Conservation (phyloP, 2,797 vertebrate species). For the Coracias cyanogaster region DNA sequence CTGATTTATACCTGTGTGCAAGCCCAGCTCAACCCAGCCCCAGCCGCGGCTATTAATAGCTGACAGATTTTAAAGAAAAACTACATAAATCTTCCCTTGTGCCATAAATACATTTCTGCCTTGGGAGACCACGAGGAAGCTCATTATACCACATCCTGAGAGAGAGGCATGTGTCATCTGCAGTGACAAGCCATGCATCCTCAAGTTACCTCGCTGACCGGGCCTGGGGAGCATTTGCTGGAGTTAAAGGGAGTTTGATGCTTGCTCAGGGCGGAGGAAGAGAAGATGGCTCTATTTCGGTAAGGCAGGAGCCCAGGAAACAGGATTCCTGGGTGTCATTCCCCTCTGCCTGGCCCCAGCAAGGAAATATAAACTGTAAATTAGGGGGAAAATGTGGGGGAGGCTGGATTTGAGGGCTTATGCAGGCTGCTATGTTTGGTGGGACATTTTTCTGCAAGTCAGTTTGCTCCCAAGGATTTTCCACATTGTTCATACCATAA, state of each 20-base stretch:
- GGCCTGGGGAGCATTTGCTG: conserved; percentile 10
- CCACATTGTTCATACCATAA: neutral
- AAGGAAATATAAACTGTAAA: neutral
- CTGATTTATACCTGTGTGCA: conserved; percentile 73
- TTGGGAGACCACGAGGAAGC: conserved; percentile 75
- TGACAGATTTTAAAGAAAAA: conserved; percentile 80
- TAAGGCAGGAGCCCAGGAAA: neutral
- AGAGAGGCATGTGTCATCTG: conserved; percentile 77
- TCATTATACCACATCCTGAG: conserved; percentile 82
- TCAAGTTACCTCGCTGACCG: conserved; percentile 62
- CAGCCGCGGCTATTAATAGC: conserved; percentile 76
- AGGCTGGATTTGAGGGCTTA: neutral
- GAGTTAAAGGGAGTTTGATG: neutral
- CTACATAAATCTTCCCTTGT: conserved; percentile 79
- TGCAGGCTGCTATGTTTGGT: neutral
- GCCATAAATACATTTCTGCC: conserved; percentile 80
- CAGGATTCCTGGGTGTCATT: neutral
- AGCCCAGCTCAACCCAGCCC: conserved; percentile 63
- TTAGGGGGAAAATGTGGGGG: neutral
- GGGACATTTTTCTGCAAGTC: neutral
- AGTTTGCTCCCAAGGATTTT: neutral
- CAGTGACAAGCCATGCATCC: conserved; percentile 77
- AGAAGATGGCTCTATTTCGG: neutral
- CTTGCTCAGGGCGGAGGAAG: neutral
- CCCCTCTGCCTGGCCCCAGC: neutral